Evolutionary conservation across 2,888 invertebrate species (phyloP), one percentile per base, ranked within the genome.

Genomic region (Agrotis clavis): DNA sequence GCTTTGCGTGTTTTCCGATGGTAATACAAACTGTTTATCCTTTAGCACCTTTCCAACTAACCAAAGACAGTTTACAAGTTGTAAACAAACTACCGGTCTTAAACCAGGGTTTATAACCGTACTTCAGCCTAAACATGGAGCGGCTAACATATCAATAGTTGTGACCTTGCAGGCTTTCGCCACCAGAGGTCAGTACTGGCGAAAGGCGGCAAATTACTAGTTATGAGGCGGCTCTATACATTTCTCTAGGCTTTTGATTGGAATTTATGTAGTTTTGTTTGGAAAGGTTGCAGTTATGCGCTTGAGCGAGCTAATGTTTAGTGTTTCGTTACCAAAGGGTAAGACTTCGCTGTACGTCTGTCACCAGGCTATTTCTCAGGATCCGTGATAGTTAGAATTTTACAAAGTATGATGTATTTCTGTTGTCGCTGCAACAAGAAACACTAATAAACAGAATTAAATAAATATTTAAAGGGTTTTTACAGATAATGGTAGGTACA

Each of bases 111-210:
- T 63, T 45, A n/a, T 47, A 54, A 45, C 57, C 30, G 14, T 41
- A 2, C 41, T 25, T 25, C n/a, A 48, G 56, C 30, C 13, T 30
- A 50, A 54, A 68, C 51, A 51, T 14, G 56, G 51, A 54, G 57
- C 60, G 57, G 71, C 57, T 47, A 65, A 30, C 79, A n/a, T 65
- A 71, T 74, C 64, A 74, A 81, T 74, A 48, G 63, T 64, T 30
- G 14, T 62, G 74, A 83, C 85, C 82, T 77, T 75, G 77, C 71
- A 13, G 35, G 68, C 87, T 86, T 86, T 86, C 86, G 80, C 87
- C 82, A 71, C 66, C 60, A 80, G 76, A 75, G 86, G 87, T 86
- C 86, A 82, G 70, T 71, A 64, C 63, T 4, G 18, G 73, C 64
- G 84, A 82, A 79, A 84, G 74, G 82, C 64, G 67, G 69, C 70